Percentiles rank a stretch among this genome's conserved stretches.
Conservation (phyloP, 2,797 vertebrate genomes). For the Peromyscus nudipes region DNA sequence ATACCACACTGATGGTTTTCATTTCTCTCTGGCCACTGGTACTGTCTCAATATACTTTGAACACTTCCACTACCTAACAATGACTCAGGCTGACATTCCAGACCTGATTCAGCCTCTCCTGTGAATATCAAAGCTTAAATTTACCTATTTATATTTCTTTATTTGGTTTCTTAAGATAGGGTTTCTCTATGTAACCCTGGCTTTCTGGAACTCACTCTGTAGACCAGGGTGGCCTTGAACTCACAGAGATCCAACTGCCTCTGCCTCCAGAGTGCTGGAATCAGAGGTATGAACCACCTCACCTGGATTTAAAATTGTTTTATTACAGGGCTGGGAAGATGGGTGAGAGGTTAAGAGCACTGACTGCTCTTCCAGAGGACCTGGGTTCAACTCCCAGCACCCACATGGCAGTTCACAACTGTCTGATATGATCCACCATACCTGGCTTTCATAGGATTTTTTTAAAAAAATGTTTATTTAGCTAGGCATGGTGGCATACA, state of each 20-base stretch:
- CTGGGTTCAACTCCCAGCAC: too few relatives aligned
- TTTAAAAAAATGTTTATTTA: background rate
- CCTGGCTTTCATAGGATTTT: background rate
- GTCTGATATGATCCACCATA: background rate
- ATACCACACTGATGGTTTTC: background rate
- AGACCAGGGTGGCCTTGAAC: background rate
- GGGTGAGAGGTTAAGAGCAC: too few relatives aligned
- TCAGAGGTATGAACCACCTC: background rate
- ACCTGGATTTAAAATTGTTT: background rate
- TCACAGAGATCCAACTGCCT: background rate
- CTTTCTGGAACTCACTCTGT: background rate
- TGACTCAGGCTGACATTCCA: conserved; percentile 28
- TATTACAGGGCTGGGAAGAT: too few relatives aligned
- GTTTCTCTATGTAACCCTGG: background rate
- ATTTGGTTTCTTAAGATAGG: background rate
- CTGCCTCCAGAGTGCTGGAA: background rate
- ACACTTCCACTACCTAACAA: conserved; percentile 49
- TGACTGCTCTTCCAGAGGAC: too few relatives aligned
- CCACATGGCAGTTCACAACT: too few relatives aligned
- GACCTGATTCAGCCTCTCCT: conserved; percentile 56
- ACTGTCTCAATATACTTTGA: conserved; percentile 53
- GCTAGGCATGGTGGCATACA: background rate
- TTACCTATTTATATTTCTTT: background rate
- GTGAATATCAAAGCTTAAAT: conserved; percentile 52
- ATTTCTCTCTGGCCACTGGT: conserved; percentile 25